These are phyloP conservation scores for Rhizomys pruinosus DNA, from an alignment of 2,113 vertebrate genomes.

Conservation along the genomic window DNA sequence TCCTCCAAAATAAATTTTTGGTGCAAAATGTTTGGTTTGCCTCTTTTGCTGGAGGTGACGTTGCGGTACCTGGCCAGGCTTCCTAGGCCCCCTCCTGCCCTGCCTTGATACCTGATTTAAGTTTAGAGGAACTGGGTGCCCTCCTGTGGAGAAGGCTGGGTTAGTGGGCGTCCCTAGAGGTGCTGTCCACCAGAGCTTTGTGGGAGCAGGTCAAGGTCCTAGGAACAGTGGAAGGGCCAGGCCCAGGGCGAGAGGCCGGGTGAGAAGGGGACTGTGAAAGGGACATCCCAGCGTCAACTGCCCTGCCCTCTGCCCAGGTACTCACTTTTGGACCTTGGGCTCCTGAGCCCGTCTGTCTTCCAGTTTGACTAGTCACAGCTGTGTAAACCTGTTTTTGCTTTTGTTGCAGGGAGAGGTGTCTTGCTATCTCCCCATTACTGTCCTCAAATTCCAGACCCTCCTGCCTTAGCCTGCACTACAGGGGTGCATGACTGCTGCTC, in stretches of 20 bases:
- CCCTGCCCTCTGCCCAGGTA: neutral
- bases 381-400: neutral
- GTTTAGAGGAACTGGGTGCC: neutral
- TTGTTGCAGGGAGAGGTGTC: neutral
- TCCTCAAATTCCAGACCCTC: neutral
- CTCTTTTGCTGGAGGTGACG: neutral
- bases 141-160: neutral
- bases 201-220: neutral
- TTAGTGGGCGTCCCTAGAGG: neutral
- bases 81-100: neutral
- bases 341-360: slow-evolving; percentile 14
- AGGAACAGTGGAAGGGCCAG: neutral
- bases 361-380: neutral
- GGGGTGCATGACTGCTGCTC: too few relatives aligned
- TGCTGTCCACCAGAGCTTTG: neutral
- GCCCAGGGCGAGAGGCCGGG: neutral
- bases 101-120: neutral
- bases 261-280: neutral
- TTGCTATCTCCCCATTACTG: neutral
- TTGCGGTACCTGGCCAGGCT: neutral
- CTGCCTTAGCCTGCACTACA: neutral
- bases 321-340: neutral
- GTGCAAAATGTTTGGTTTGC: neutral
- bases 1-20: slow-evolving; percentile 58
- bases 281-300: neutral